Base-by-base conservation (phyloP, 2,888 invertebrate species). In the Torymus tubicola region DNA sequence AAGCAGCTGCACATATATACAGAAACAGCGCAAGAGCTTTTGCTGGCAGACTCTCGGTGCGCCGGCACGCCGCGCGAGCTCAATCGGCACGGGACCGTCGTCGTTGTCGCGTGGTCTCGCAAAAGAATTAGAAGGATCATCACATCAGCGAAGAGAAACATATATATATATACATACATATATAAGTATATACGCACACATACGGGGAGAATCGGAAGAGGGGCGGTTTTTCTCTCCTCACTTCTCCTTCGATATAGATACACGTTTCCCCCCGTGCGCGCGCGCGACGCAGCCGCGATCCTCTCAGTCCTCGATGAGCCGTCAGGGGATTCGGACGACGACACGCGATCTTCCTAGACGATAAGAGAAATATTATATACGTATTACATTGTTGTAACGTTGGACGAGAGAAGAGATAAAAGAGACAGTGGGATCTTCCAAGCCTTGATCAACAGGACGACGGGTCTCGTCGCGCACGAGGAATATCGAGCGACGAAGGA, bases 21-120 rank as follows among this genome's bases (percentile, higher is more conserved):
- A 24, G 57, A 64, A 24, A 31, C 18, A 57, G 73, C 53, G 31
- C 31, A n/a, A 24, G 63, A 72, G 77, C 55, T 58, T 53, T 68
- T 61, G 31, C n/a, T n/a, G 58, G 72, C 72, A 72, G 68, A n/a
- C 16, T 55, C 24, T 58, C n/a, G 70, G 24, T n/a, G n/a, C 61
- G 31, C 61, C 61, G 75, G n/a, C 53, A 31, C 57, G 50, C 21
- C 55, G 60, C 73, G n/a, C 58, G 57, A 13, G 52, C 50, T 73
- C 74, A 70, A 76, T 81, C 71, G 77, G 73, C 78, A 61, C 57
- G 14, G 55, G 72, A 76, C 71, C 76, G 55, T 63, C 55, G 53
- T 72, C 74, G 14, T 50, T 14, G 16, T 50, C 58, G n/a, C 16
- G 53, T 58, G 14, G 18, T 21, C 57, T 18, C 10, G 57, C 55